phyloP scores from a whole-genome alignment of 1,140 invertebrate genomes.

The Zaprionus vittiger region DNA sequence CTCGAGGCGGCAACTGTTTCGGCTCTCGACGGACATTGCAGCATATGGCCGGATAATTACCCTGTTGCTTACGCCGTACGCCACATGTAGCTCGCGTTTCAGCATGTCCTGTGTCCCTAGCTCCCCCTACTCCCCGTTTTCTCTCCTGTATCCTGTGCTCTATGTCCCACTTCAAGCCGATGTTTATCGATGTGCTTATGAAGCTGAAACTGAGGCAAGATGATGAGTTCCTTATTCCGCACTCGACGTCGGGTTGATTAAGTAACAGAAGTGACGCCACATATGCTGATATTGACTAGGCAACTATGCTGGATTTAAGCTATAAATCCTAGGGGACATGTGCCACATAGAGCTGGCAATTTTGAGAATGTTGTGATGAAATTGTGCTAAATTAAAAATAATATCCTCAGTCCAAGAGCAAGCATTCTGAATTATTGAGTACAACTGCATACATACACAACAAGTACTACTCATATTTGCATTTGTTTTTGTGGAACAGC shows the following conservation, averaged over 20 bases:
- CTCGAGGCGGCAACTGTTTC: constrained; percentile 38
- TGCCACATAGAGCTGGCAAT: not conserved
- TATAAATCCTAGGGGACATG: not conserved
- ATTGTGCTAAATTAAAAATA: constrained; percentile 11
- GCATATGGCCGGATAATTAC: constrained; percentile 78
- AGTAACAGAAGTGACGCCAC: constrained; percentile 30
- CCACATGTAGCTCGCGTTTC: constrained; percentile 62
- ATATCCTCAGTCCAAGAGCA: not conserved
- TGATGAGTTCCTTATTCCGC: constrained; percentile 40
- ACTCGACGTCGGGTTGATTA: constrained; percentile 34
- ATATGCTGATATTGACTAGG: constrained; percentile 12
- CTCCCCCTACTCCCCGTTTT: too few species aligned
- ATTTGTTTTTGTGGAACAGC: not conserved
- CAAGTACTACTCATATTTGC: not conserved
- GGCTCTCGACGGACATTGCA: constrained; percentile 63
- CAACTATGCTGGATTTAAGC: not conserved
- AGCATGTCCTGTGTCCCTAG: not conserved
- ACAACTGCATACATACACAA: not conserved
- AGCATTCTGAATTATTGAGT: constrained; percentile 13
- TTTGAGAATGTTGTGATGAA: constrained; percentile 4
- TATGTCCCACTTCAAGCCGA: constrained; percentile 48
- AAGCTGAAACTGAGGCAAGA: constrained; percentile 43
- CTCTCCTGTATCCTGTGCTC: not conserved
- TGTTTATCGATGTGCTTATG: constrained; percentile 65
- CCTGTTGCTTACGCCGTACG: constrained; percentile 61